Evolutionary conservation across 2,113 vertebrate species (phyloP).

Genomic region (Nicator chloris): DNA sequence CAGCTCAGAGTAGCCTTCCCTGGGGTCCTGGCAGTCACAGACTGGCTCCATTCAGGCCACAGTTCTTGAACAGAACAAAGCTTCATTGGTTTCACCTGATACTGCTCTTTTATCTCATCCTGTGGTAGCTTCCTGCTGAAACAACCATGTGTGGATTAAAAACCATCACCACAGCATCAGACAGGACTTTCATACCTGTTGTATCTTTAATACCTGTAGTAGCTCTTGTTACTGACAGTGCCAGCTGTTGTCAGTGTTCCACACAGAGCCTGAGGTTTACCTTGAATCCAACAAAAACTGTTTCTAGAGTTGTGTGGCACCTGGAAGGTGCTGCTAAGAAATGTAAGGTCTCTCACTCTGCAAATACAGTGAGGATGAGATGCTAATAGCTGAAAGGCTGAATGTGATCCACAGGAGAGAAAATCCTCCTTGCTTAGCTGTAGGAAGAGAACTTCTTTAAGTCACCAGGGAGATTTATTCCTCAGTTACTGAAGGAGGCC

Average conservation of each 20-base stretch:
- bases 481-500: neutral
- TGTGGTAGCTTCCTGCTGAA: neutral
- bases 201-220: neutral
- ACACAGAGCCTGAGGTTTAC: neutral
- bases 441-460: neutral
- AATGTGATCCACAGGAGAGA: neutral
- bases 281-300: neutral
- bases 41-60: neutral
- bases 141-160: neutral
- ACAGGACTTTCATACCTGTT: neutral
- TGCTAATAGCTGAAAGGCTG: neutral
- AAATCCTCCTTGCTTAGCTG: neutral
- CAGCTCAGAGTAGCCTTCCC: neutral
- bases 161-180: neutral
- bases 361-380: neutral
- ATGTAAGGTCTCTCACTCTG: neutral
- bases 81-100: neutral
- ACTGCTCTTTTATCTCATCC: neutral
- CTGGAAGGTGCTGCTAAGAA: neutral
- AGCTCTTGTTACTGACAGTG: neutral
- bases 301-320: neutral
- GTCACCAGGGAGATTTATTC: neutral
- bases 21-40: neutral
- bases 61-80: neutral
- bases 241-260: neutral